Percentiles rank a stretch among this genome's conserved stretches.
These are phyloP conservation scores for Chaetogeoica ovagalla DNA, from an alignment of 2,888 invertebrate species.

Conservation along the genomic window DNA sequence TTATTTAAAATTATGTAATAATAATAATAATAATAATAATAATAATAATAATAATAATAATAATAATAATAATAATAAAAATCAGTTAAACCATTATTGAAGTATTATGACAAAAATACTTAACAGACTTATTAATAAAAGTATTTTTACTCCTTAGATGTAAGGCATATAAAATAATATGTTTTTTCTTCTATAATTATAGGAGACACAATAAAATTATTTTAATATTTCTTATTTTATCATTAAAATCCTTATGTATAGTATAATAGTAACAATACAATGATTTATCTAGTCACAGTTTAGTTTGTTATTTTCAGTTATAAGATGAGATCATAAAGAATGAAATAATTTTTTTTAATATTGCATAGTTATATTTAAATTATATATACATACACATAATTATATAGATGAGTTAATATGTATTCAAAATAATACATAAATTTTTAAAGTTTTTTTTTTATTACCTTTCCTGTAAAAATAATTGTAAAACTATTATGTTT, in stretches of 20 bases:
- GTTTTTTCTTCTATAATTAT: neutral
- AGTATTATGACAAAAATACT: neutral
- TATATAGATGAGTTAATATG: neutral
- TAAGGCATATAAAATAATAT: neutral
- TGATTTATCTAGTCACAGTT: neutral
- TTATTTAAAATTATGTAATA: neutral
- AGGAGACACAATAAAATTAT: neutral
- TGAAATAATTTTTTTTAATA: neutral
- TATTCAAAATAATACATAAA: neutral
- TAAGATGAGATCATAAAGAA: neutral
- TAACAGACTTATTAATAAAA: neutral
- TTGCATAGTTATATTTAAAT: neutral
- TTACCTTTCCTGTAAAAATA: neutral
- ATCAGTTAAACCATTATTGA: neutral
- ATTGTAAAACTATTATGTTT: conserved; percentile 22
- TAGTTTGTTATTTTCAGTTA: neutral
- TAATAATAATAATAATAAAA: neutral
- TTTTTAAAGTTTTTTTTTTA: neutral
- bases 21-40: neutral
- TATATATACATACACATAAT: neutral
- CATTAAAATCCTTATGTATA: neutral
- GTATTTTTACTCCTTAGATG: neutral
- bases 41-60: neutral
- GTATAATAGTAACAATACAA: neutral
- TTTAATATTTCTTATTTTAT: neutral